phyloP scores from a whole-genome alignment of 2,113 vertebrate genomes.

The Gadus macrocephalus region DNA sequence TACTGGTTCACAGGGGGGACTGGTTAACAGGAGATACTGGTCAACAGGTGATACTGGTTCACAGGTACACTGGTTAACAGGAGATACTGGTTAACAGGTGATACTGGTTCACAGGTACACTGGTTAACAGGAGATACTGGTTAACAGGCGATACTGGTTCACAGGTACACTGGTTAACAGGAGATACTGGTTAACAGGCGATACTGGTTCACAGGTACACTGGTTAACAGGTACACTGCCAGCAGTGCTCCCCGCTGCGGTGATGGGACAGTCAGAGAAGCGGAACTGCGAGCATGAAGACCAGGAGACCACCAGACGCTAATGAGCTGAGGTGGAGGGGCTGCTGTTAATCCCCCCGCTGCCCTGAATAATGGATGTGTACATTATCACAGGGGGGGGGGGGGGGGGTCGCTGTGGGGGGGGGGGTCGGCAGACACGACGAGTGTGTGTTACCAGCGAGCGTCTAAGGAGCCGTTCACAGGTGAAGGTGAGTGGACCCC shows the following conservation, averaged over 20 bases:
- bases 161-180: too few species aligned
- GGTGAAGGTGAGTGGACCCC: conserved; percentile 23
- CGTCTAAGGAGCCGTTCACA: conserved; percentile 51
- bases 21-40: too few species aligned
- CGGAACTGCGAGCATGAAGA: conserved; percentile 32
- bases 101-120: too few species aligned
- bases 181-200: too few species aligned
- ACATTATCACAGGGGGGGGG: conserved; percentile 52
- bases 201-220: too few species aligned
- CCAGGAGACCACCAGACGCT: conserved; percentile 46
- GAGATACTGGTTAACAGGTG: too few species aligned
- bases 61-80: too few species aligned
- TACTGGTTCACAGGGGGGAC: too few species aligned
- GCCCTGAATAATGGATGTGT: conserved; percentile 57
- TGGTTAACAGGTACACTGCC: too few species aligned
- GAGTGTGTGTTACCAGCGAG: conserved; percentile 37
- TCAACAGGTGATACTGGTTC: too few species aligned
- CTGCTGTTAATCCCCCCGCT: conserved; percentile 51
- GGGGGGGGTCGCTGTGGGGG: conserved; percentile 39
- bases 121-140: too few species aligned
- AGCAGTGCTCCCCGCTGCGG: conserved; percentile 10
- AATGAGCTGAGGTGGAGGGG: conserved; percentile 45
- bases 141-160: too few species aligned
- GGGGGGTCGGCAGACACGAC: conserved; percentile 39
- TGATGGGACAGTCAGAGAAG: conserved; percentile 29